These are phyloP conservation scores for Corapipo altera DNA, from an alignment of 2,113 vertebrate species.

Conservation along the genomic window DNA sequence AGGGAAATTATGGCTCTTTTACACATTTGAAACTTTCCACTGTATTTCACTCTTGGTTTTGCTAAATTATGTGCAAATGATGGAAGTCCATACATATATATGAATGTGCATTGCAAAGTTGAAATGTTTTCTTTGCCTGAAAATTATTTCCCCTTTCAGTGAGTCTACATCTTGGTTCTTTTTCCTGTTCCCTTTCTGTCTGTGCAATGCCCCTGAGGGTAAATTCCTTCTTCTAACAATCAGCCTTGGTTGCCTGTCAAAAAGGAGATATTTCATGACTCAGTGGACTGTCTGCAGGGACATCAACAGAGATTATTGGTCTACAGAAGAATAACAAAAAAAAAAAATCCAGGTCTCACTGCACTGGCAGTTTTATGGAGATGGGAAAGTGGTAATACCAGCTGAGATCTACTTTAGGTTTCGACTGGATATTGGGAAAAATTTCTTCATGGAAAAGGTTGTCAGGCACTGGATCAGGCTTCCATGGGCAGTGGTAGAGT, in stretches of 20 bases:
- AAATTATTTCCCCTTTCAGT: slow-evolving; percentile 58
- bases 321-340: neutral
- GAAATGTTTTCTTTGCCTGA: slow-evolving; percentile 63
- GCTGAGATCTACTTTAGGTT: neutral
- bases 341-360: neutral
- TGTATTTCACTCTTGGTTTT: slow-evolving; percentile 15
- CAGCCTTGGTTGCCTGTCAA: neutral
- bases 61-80: slow-evolving; percentile 41
- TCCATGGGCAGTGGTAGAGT: neutral
- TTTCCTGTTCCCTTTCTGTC: neutral
- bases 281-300: neutral
- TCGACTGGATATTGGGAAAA: neutral
- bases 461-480: neutral
- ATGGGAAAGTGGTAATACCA: neutral
- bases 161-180: slow-evolving; percentile 25
- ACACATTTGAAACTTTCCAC: slow-evolving; percentile 4
- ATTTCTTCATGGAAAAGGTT: neutral
- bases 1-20: slow-evolving; percentile 37
- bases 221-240: neutral
- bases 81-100: slow-evolving; percentile 30
- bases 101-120: slow-evolving; percentile 3
- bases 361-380: neutral
- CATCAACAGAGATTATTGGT: neutral
- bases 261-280: neutral
- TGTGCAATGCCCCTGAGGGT: neutral